Evolutionary conservation across 2,113 vertebrate species (phyloP).

Genomic region (Polypterus senegalus): DNA sequence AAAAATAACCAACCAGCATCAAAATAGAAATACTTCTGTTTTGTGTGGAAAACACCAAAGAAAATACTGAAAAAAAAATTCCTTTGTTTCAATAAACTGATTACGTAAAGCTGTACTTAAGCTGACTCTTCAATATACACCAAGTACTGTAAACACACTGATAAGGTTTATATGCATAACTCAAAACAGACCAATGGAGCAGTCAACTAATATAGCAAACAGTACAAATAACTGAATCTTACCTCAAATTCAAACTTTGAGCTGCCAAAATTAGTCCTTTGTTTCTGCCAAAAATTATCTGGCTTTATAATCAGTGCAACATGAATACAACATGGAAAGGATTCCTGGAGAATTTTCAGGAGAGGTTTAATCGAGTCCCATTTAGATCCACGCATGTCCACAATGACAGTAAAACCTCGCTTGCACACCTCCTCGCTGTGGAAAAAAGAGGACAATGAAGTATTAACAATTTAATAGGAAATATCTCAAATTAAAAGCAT

Average conservation of each 20-base stretch:
- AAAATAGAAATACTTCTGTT: too few relatives aligned
- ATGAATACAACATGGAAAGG: constrained; percentile 91
- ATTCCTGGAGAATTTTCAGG: constrained; percentile 95
- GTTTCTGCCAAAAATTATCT: constrained; percentile 98
- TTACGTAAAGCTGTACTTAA: too few relatives aligned
- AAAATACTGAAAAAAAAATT: too few relatives aligned
- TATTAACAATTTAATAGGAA: background rate
- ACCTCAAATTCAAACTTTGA: constrained; percentile 99
- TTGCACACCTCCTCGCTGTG: constrained; percentile 87
- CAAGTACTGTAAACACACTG: too few relatives aligned
- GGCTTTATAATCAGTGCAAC: constrained; percentile 97
- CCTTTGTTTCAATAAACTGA: too few relatives aligned
- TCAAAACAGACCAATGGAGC: too few relatives aligned
- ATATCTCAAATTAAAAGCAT: background rate
- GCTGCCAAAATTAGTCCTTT: constrained; percentile 96
- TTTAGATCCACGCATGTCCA: constrained; percentile 97
- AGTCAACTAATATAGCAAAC: background rate
- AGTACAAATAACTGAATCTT: constrained; percentile 16
- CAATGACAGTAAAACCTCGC: constrained; percentile 94
- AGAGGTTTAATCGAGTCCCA: constrained; percentile 98
- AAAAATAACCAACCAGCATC: too few relatives aligned
- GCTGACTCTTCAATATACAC: too few relatives aligned
- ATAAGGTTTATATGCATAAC: too few relatives aligned
- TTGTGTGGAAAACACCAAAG: too few relatives aligned
- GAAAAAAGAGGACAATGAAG: constrained; percentile 24